Percentiles rank a stretch among this genome's conserved stretches.
phyloP scores from a whole-genome alignment of 1,140 invertebrate species.

The Andricus grossulariae region DNA sequence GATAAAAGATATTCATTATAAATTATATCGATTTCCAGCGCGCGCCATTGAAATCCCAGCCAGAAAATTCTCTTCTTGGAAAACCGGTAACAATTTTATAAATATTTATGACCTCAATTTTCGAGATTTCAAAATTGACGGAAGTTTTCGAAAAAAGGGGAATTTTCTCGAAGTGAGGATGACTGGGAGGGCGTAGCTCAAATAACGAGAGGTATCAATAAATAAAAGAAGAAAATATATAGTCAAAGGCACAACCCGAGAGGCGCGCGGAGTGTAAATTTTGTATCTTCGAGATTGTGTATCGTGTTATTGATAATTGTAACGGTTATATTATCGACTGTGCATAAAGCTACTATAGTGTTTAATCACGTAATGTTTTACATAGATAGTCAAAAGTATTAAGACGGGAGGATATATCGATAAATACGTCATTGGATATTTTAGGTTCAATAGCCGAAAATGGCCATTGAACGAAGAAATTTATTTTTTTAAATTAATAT shows the following conservation, averaged over 20 bases:
- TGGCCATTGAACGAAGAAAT: too few species aligned
- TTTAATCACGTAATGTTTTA: conserved; percentile 62
- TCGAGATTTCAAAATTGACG: not conserved
- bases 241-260: conserved; percentile 43
- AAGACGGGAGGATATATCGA: conserved; percentile 54
- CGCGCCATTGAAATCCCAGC: conserved; percentile 11
- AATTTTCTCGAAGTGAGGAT: not conserved
- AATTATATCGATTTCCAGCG: conserved; percentile 11
- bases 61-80: conserved; percentile 1
- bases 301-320: conserved; percentile 64
- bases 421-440: conserved; percentile 35
- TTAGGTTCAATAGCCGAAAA: conserved; percentile 6
- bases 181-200: conserved; percentile 5
- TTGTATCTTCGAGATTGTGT: conserved; percentile 72
- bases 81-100: not conserved
- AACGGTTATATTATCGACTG: conserved; percentile 58
- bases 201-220: conserved; percentile 30
- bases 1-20: conserved; percentile 46
- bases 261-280: conserved; percentile 65
- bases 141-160: not conserved
- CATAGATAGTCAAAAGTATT: conserved; percentile 64
- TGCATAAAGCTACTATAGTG: conserved; percentile 66
- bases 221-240: conserved; percentile 37
- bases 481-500: too few species aligned
- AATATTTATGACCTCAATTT: not conserved